Evolutionary conservation across 2,888 invertebrate genomes (phyloP).

Genomic region (Calameuta filiformis): DNA sequence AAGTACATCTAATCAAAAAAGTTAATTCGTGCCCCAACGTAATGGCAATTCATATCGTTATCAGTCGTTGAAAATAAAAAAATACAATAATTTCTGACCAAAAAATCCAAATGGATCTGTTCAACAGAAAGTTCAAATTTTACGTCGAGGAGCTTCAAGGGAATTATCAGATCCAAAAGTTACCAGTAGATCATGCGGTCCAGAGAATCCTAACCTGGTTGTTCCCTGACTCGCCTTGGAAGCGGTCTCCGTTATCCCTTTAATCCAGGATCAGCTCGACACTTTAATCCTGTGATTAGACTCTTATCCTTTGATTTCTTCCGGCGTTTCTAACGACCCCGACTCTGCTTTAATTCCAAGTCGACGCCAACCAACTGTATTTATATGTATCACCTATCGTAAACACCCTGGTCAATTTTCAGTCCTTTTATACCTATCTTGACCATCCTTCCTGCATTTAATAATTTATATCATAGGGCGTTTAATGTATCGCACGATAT

Average conservation of each 20-base stretch:
- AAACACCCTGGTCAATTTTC: background rate
- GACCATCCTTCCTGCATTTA: background rate
- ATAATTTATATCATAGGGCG: background rate
- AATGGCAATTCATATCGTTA: background rate
- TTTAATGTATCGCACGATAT: background rate
- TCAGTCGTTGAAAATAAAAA: background rate
- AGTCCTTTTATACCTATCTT: background rate
- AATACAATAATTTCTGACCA: no score
- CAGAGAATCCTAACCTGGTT: conserved; percentile 30
- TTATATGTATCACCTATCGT: no score
- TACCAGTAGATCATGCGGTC: conserved; percentile 35
- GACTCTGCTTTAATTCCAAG: background rate
- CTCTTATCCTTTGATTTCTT: conserved; percentile 42
- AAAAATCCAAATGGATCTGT: background rate
- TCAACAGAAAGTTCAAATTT: background rate
- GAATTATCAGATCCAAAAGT: conserved; percentile 41
- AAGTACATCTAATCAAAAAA: background rate
- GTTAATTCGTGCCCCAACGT: background rate
- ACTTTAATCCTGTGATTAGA: conserved; percentile 44
- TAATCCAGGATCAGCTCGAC: conserved; percentile 43
- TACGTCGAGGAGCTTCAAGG: background rate
- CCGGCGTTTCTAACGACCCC: background rate
- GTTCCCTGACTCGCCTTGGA: conserved; percentile 8
- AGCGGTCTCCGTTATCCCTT: conserved; percentile 38
- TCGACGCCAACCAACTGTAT: background rate